Percentiles rank a stretch among this genome's conserved stretches.
Evolutionary conservation across 2,888 invertebrate genomes (phyloP).

Genomic region (Macropis europaea): DNA sequence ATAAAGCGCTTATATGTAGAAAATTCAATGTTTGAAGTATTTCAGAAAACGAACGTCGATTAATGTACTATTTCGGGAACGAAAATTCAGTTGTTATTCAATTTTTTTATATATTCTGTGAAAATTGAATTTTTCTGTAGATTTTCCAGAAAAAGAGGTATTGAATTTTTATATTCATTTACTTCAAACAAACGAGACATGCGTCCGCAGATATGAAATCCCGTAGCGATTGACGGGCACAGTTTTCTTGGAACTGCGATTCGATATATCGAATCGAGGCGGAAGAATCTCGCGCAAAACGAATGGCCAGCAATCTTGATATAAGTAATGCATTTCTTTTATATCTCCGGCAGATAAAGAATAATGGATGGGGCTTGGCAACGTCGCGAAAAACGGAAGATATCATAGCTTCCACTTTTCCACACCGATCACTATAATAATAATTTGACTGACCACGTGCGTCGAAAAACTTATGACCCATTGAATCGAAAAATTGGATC

Average conservation of each 20-base stretch:
- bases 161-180: no score
- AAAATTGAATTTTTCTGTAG: no score
- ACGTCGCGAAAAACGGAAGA: conserved; percentile 71
- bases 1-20: no score
- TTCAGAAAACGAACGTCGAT: no score
- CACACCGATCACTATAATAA: conserved; percentile 57
- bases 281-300: conserved; percentile 60
- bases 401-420: conserved; percentile 71
- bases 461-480: conserved; percentile 32
- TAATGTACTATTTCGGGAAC: no score
- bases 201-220: conserved; percentile 22
- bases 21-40: no score
- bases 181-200: no score
- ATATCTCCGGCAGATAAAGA: conserved; percentile 77
- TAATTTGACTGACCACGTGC: conserved; percentile 49
- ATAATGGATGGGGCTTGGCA: conserved; percentile 74
- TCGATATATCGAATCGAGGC: conserved; percentile 47
- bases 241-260: conserved; percentile 13
- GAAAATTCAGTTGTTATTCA: no score
- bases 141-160: no score
- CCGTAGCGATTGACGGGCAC: conserved; percentile 13
- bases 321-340: conserved; percentile 78
- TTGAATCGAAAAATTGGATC: conserved; percentile 36
- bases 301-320: conserved; percentile 75
- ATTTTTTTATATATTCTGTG: no score